A percentile compares a stretch with the other conserved stretches of the same genome.
phyloP scores from a whole-genome alignment of 2,888 invertebrate genomes.

The Melanotus villosus region DNA sequence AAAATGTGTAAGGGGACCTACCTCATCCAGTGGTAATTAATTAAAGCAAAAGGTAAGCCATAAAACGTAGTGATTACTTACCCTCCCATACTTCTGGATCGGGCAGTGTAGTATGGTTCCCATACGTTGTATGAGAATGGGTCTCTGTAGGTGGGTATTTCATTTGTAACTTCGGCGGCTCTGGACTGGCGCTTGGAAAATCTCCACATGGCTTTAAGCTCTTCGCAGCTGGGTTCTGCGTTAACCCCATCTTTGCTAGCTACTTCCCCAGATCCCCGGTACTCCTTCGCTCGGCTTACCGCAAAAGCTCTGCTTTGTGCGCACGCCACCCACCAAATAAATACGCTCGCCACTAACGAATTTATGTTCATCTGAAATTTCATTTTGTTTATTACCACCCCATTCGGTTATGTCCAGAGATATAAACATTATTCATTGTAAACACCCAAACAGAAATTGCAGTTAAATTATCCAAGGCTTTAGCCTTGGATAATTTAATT shows the following conservation, averaged over 20 bases:
- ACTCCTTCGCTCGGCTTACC: slow-evolving; percentile 60
- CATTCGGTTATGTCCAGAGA: slow-evolving; percentile 8
- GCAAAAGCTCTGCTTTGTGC: slow-evolving; percentile 59
- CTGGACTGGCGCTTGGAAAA: slow-evolving; percentile 91
- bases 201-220: slow-evolving; percentile 92
- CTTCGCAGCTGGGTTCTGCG: slow-evolving; percentile 88
- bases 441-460: not conserved
- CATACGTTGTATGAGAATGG: slow-evolving; percentile 87
- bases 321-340: slow-evolving; percentile 59
- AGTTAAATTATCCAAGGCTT: too few relatives aligned
- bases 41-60: too few relatives aligned
- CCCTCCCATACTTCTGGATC: slow-evolving; percentile 72
- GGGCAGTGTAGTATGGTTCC: slow-evolving; percentile 76
- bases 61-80: too few relatives aligned
- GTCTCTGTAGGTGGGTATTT: slow-evolving; percentile 86
- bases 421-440: slow-evolving; percentile 14
- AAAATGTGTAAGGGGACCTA: too few relatives aligned
- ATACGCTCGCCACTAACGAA: slow-evolving; percentile 55
- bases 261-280: slow-evolving; percentile 61
- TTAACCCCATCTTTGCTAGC: slow-evolving; percentile 65
- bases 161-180: slow-evolving; percentile 89
- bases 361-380: slow-evolving; percentile 62
- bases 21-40: too few relatives aligned
- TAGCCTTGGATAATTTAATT: slow-evolving; percentile 5
- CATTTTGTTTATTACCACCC: slow-evolving; percentile 11